These are phyloP conservation scores for Pseudolycoriella hygida DNA, from an alignment of 2,888 invertebrate species.

Conservation along the genomic window DNA sequence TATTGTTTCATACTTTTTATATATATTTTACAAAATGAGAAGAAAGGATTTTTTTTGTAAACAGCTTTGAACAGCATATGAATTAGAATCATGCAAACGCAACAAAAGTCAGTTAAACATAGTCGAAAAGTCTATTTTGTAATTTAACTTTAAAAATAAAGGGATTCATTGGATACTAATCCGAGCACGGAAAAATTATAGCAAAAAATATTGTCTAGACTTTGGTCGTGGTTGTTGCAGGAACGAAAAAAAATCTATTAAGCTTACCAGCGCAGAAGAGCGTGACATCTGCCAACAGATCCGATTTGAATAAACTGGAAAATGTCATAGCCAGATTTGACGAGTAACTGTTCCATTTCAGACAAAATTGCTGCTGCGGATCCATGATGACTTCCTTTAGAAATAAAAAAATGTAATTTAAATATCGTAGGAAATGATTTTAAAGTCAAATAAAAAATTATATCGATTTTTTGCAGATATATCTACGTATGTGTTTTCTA, in stretches of 20 bases:
- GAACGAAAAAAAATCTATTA: not conserved
- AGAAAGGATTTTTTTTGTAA: no score
- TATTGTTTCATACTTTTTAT: no score
- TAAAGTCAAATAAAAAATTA: no score
- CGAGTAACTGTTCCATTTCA: constrained; percentile 92
- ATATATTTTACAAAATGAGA: no score
- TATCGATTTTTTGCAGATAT: no score
- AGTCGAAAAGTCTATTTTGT: no score
- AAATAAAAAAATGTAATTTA: constrained; percentile 12
- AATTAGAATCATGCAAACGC: no score
- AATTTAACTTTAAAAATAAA: not conserved
- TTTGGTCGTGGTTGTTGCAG: not conserved
- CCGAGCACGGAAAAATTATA: not conserved
- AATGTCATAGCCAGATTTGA: constrained; percentile 83
- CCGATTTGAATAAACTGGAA: constrained; percentile 83
- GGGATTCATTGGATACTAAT: no score
- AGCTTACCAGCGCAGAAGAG: constrained; percentile 81
- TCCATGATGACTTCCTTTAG: constrained; percentile 69
- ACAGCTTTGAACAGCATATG: no score
- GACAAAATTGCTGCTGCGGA: constrained; percentile 87
- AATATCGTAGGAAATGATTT: not conserved
- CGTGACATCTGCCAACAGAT: constrained; percentile 82
- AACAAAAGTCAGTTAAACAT: no score
- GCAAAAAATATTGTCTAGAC: not conserved
- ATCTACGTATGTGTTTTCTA: no score